Base-by-base conservation (phyloP, 1,140 invertebrate species). In the Pomacea maculata region DNA sequence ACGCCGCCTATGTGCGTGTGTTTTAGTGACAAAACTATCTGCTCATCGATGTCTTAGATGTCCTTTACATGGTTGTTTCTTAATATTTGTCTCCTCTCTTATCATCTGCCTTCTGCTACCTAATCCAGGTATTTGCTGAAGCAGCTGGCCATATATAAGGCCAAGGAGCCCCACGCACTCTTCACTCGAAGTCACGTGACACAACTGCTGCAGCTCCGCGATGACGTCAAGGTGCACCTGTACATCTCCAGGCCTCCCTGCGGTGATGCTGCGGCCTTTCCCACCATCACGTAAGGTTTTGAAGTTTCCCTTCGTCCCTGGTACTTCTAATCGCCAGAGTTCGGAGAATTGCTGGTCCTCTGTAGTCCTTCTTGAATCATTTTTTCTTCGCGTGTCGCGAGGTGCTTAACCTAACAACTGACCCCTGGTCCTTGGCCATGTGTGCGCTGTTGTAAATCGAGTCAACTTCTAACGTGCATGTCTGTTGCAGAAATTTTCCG, bases 231-330 rank as follows among this genome's bases (percentile, higher is more conserved):
- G 85, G 95, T 99, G 90, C 97, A 99, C 93, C 92, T 99, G 85
- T 99, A 97, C 89, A 98, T 99, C 83, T 98, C 96, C 92, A 98
- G 97, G 71, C 96, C 97, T 45, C 98, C 98, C 19, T 99, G 98
- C 93, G 98, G 98, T 19, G 98, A 99, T 93, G 96, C 96, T 6
- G 93, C 93, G 86, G 96, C 98, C 85, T 98, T 98, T 93, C 97
- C 96, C 80, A 96, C 96, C 10, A 91, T 85, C 54, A 78, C 87
- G 88, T 96, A 97, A 82, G 79, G 81, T 0, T 57, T 11, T 61
- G 57, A 61, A 11, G 11, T 61, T 61, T 61, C 57, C 4, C 57
- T 17, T 61, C 57, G 15, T 17, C 11, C 11, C 57, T 61, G 15
- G 57, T 14, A 11, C 11, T 61, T 6, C 11, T 17, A 61, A 61